These are phyloP conservation scores for Halocaridina rubra DNA, from an alignment of 2,888 invertebrate species.

Conservation along the genomic window DNA sequence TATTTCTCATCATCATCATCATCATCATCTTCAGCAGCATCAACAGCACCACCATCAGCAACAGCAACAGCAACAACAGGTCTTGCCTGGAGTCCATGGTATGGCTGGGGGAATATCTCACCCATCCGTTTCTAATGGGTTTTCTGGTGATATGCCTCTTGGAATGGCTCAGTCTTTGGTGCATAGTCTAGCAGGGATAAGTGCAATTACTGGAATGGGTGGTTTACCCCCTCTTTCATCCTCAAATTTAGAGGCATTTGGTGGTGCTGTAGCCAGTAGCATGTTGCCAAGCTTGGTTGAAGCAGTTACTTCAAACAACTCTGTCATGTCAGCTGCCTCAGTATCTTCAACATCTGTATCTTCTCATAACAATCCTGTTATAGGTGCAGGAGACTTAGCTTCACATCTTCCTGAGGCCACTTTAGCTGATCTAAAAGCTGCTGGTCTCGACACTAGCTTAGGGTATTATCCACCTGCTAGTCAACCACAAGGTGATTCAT, in stretches of 20 bases:
- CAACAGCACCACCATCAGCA: conserved; percentile 39
- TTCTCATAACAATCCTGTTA: conserved; percentile 40
- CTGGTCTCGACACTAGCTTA: conserved; percentile 56
- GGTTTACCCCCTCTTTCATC: conserved; percentile 16
- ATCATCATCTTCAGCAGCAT: conserved; percentile 37
- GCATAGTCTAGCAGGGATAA: conserved; percentile 31
- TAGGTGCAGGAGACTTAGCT: conserved; percentile 26
- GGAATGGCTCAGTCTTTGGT: conserved; percentile 35
- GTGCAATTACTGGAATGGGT: conserved; percentile 38
- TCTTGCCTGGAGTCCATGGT: conserved; percentile 2
- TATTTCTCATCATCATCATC: conserved; percentile 29
- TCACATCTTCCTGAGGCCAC: conserved; percentile 52
- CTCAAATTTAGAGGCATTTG: conserved; percentile 14
- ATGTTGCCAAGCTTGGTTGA: conserved; percentile 42
- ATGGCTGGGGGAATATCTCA: conserved; percentile 31
- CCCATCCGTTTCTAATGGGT: conserved; percentile 53
- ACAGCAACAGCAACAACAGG: conserved; percentile 15
- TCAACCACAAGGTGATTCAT: conserved; percentile 32
- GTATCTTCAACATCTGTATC: conserved; percentile 16
- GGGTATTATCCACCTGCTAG: conserved; percentile 35
- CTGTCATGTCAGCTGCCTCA: conserved; percentile 20
- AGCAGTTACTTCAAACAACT: conserved; percentile 24
- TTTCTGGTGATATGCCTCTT: conserved; percentile 47
- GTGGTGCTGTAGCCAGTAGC: conserved; percentile 29
- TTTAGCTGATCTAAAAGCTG: conserved; percentile 54